Base-by-base conservation (phyloP, 2,797 vertebrate genomes). In the Cynopterus sphinx region DNA sequence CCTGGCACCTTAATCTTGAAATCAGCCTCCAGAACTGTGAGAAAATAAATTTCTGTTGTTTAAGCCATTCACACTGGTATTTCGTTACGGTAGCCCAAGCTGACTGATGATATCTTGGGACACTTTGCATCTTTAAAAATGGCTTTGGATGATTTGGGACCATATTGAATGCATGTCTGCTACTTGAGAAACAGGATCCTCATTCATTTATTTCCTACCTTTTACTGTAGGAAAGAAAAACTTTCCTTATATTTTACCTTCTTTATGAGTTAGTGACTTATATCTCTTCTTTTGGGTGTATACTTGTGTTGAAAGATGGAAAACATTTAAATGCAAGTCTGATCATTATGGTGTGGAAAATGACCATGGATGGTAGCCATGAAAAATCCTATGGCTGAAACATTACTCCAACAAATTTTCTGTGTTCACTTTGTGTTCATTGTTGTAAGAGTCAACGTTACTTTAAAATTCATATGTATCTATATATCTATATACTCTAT, bases 301-400 rank as follows among this genome's bases (percentile, higher is more conserved):
- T 87, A 83, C 9, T 1, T 73, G 0, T 83, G 63, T 91, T 91
- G 75, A 89, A 92, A 89, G 55, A 74, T 90, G 70, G 36, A 83
- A 96, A 91, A 36, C 63, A 59, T 86, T 89, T 95, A 87, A 87
- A 85, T 85, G 31, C 17, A 55, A 67, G 11, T 82, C 46, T 94
- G 31, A 83, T 53, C 57, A 24, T 75, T 67, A 36, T 21, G n/a
- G 36, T 24, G 10, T 78, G 49, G 78, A 90, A 87, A 71, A 46
- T 79, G 46, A 84, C 55, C 7, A 5, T 90, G 43, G 17, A 3
- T 90, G 21, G 28, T 85, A 71, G 53, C 59, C 41, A 17, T 74
- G 82, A 31, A 81, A 51, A 79, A 65, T 75, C 22, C 55, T 94
- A 0, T 84, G 39, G 81, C 39, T 78, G 21, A 68, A 28, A 49